Percentiles rank a stretch among this genome's conserved stretches.
phyloP scores from a whole-genome alignment of 2,113 vertebrate genomes.

The Brachypodius melanocephalos region DNA sequence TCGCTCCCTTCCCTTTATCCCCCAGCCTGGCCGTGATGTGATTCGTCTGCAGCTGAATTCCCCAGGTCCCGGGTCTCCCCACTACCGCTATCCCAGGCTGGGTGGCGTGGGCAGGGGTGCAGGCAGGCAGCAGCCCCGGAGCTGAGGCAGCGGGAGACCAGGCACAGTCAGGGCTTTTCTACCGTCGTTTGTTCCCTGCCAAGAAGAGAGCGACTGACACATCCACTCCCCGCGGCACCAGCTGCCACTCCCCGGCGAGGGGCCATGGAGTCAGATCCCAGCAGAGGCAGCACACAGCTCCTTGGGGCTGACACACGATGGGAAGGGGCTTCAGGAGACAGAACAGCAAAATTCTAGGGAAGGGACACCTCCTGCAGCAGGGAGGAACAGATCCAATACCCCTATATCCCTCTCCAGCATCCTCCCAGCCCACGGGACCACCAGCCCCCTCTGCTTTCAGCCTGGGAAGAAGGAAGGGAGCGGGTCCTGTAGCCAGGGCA shows the following conservation, averaged over 20 bases:
- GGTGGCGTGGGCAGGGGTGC: neutral
- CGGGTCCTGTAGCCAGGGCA: neutral
- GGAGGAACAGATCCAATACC: neutral
- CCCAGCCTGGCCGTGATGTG: accelerated
- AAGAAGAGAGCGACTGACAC: constrained; percentile 49
- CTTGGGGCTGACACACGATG: accelerated
- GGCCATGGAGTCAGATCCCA: neutral
- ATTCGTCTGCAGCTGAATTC: neutral
- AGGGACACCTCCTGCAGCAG: neutral
- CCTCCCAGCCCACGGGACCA: neutral
- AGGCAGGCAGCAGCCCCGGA: neutral
- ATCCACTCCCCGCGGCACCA: constrained; percentile 21
- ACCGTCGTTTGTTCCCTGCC: neutral
- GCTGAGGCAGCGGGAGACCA: neutral
- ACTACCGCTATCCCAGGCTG: neutral
- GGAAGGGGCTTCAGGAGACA: neutral
- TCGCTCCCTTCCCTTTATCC: neutral
- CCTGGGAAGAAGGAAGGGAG: neutral
- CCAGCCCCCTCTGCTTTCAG: accelerated
- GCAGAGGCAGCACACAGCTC: neutral
- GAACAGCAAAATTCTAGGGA: neutral
- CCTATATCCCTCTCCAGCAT: neutral
- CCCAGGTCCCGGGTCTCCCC: neutral
- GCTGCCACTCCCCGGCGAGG: constrained; percentile 10
- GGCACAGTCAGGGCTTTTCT: constrained; percentile 26